phyloP scores from a whole-genome alignment of 1,140 invertebrate genomes.

The Bombus impatiens region DNA sequence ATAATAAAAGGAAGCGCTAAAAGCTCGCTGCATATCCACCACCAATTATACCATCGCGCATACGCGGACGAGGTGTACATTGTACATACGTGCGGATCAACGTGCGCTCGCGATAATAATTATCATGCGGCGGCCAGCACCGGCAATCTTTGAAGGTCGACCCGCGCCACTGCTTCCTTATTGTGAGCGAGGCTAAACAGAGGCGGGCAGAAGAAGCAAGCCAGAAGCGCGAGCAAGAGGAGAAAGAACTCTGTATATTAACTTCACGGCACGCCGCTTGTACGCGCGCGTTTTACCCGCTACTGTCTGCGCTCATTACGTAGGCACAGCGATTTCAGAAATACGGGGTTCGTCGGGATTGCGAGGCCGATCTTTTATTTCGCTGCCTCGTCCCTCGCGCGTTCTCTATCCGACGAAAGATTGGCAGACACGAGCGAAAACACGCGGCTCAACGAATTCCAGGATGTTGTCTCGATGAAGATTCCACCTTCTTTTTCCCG shows the following conservation, averaged over 20 bases:
- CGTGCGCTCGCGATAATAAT: constrained; percentile 61
- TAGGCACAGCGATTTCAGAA: constrained; percentile 62
- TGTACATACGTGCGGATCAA: background rate
- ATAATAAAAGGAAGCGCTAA: too few relatives aligned
- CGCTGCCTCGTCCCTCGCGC: background rate
- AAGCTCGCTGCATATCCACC: too few relatives aligned
- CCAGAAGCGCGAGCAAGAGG: background rate
- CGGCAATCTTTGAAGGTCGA: constrained; percentile 75
- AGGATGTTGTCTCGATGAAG: constrained; percentile 1
- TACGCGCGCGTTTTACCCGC: constrained; percentile 41
- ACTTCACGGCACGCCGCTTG: constrained; percentile 51
- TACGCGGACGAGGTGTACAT: too few relatives aligned
- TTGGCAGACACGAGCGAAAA: background rate
- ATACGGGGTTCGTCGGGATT: constrained; percentile 33
- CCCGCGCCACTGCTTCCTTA: constrained; percentile 73
- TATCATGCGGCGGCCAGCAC: constrained; percentile 59
- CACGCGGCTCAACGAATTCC: background rate
- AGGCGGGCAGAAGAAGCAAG: background rate
- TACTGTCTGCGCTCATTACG: constrained; percentile 51
- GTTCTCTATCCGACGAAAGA: too few relatives aligned
- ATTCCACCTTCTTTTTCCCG: background rate
- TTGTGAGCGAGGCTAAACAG: constrained; percentile 59
- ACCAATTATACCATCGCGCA: too few relatives aligned
- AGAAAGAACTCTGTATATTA: constrained; percentile 52
- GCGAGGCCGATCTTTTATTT: constrained; percentile 18